Evolutionary conservation across 2,113 vertebrate species (phyloP).

Genomic region (Mobula birostris): DNA sequence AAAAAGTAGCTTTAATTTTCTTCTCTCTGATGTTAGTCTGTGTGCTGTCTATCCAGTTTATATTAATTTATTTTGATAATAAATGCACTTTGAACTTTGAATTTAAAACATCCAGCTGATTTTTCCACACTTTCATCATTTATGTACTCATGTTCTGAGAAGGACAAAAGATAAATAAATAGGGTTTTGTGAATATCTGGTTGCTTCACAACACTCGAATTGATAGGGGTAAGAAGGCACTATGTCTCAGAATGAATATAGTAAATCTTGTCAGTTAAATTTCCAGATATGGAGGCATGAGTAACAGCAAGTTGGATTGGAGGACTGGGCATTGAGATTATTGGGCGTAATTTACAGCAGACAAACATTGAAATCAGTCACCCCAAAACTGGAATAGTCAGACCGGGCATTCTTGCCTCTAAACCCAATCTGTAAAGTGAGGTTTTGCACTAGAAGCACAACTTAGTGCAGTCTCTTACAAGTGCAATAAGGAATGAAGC

Average conservation of each 20-base stretch:
- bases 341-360: not conserved
- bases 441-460: not conserved
- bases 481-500: conserved; percentile 3
- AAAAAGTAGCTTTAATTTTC: not conserved
- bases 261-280: not conserved
- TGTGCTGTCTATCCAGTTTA: not conserved
- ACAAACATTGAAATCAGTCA: not conserved
- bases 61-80: too few species aligned
- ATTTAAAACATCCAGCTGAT: not conserved
- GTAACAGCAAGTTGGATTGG: not conserved
- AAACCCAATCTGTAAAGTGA: not conserved
- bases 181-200: not conserved
- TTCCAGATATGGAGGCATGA: not conserved
- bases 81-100: too few species aligned
- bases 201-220: not conserved
- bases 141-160: not conserved
- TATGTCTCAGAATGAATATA: not conserved
- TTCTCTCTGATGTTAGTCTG: not conserved
- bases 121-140: conserved; percentile 5
- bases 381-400: not conserved
- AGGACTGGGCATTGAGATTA: not conserved
- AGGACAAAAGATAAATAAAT: not conserved
- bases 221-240: not conserved
- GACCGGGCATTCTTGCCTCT: not conserved
- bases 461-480: not conserved